A percentile compares a stretch with the other conserved stretches of the same genome.
phyloP scores from a whole-genome alignment of 2,888 invertebrate species.

The Liopterus haemorrhoidalis region DNA sequence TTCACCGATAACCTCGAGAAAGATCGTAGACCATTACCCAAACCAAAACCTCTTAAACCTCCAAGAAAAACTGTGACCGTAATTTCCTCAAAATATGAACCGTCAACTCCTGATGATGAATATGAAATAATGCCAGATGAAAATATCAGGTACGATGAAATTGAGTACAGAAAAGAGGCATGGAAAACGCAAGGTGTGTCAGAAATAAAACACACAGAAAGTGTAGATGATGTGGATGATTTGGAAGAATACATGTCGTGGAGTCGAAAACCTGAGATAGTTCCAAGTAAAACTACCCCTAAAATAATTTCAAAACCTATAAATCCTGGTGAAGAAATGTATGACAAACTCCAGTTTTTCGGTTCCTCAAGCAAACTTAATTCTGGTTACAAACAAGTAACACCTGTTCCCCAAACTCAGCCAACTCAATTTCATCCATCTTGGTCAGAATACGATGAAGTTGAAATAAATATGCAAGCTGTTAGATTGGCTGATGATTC shows the following conservation, averaged over 20 bases:
- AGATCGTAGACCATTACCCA: conserved; percentile 48
- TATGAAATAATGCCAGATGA: conserved; percentile 35
- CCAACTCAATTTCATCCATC: conserved; percentile 33
- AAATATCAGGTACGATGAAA: conserved; percentile 55
- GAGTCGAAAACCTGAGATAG: conserved; percentile 41
- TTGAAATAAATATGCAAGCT: conserved; percentile 57
- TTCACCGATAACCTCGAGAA: conserved; percentile 9
- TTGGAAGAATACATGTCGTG: conserved; percentile 45
- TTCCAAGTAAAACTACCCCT: conserved; percentile 46
- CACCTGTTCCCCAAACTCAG: conserved; percentile 44
- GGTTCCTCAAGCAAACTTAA: conserved; percentile 68
- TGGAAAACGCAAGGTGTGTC: conserved; percentile 76
- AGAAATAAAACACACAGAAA: conserved; percentile 67
- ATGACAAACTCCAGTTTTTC: conserved; percentile 76
- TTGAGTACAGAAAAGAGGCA: conserved; percentile 71
- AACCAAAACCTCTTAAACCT: conserved; percentile 59
- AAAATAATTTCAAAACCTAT: conserved; percentile 48
- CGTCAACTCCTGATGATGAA: conserved; percentile 10
- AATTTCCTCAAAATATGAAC: conserved; percentile 35
- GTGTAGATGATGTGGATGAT: conserved; percentile 41
- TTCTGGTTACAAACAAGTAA: conserved; percentile 65
- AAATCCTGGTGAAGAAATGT: conserved; percentile 53
- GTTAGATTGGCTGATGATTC: conserved; percentile 73
- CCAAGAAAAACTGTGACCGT: conserved; percentile 49
- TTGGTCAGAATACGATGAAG: conserved; percentile 73